A percentile compares a stretch with the other conserved stretches of the same genome.
Conservation (phyloP, 2,888 invertebrate species). For the Glyphotaelius pellucidus region DNA sequence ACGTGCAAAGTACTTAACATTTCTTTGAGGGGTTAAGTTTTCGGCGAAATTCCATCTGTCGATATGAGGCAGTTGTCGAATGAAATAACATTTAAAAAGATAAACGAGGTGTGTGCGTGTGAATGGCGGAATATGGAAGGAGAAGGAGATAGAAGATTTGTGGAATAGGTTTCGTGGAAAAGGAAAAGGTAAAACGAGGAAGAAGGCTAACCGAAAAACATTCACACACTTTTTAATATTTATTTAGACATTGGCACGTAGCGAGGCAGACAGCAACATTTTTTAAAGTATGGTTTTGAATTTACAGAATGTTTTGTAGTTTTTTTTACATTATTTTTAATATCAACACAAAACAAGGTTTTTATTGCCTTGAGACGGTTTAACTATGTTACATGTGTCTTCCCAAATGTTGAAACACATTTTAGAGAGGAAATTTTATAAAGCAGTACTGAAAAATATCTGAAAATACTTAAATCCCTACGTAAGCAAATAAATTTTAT, state of each 20-base stretch:
- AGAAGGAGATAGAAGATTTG: not conserved
- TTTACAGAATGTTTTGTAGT: not conserved
- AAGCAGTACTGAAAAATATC: too few species aligned
- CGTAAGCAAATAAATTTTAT: too few species aligned
- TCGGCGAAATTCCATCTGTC: not conserved
- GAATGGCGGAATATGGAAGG: not conserved
- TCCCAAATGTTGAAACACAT: too few species aligned
- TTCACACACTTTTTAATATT: not conserved
- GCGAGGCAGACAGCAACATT: not conserved
- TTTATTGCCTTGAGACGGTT: not conserved
- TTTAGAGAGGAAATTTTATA: too few species aligned
- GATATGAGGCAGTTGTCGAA: not conserved
- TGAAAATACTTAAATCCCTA: too few species aligned
- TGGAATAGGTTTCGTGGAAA: not conserved
- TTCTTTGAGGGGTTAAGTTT: not conserved
- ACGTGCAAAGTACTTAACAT: not conserved
- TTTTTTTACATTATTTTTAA: not conserved
- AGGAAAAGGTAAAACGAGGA: not conserved
- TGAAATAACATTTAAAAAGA: not conserved
- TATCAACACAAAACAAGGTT: not conserved
- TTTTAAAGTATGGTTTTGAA: not conserved
- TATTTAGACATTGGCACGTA: not conserved
- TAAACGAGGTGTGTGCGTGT: constrained; percentile 2
- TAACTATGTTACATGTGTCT: not conserved
- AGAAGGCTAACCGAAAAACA: not conserved